A percentile compares a stretch with the other conserved stretches of the same genome.
phyloP scores from a whole-genome alignment of 2,888 invertebrate genomes.

The Orthosia gracilis region DNA sequence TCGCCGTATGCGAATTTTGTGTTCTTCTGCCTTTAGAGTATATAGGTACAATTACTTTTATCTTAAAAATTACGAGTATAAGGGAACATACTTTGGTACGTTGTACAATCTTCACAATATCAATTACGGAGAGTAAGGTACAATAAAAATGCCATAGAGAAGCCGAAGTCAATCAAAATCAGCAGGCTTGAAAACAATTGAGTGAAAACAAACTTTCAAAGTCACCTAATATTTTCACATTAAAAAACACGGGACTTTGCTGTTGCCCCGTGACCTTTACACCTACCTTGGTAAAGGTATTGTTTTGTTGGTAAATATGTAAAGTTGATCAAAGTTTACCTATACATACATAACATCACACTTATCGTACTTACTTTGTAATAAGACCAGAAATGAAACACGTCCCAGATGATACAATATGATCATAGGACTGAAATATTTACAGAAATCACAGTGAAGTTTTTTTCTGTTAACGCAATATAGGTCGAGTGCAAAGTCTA shows the following conservation, averaged over 20 bases:
- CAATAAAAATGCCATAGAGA: not conserved
- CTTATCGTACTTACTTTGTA: not conserved
- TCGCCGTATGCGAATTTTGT: too few species aligned
- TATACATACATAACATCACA: not conserved
- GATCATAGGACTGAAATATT: not conserved
- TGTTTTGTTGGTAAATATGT: not conserved
- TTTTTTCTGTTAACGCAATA: not conserved
- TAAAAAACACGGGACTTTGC: not conserved
- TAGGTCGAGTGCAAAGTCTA: not conserved
- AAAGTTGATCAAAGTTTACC: not conserved
- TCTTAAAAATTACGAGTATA: too few species aligned
- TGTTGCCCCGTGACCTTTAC: not conserved
- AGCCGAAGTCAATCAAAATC: not conserved
- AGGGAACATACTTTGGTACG: not conserved
- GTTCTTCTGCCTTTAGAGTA: not conserved
- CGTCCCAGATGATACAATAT: not conserved
- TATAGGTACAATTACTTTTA: not conserved
- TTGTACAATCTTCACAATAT: not conserved
- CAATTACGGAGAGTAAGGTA: not conserved
- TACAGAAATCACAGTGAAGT: not conserved
- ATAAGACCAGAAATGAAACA: not conserved
- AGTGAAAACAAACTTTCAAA: not conserved
- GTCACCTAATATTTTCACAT: not conserved
- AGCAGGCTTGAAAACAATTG: not conserved
- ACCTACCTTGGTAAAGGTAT: not conserved